Evolutionary conservation across 2,797 vertebrate genomes (phyloP).

Genomic region (Taeniopygia guttata): DNA sequence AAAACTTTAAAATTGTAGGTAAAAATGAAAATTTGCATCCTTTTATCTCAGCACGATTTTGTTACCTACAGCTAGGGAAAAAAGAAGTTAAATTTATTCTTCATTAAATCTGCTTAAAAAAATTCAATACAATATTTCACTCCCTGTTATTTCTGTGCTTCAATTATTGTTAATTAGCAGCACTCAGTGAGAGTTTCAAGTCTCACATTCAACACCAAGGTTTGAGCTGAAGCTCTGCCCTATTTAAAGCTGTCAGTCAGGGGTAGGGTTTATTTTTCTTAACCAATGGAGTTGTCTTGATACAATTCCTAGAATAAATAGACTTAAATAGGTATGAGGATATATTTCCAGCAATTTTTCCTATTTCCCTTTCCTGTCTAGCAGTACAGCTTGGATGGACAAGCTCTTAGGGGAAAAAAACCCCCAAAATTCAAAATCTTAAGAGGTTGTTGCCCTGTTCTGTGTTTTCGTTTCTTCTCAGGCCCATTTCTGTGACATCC

Average conservation of each 20-base stretch:
- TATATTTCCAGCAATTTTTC: neutral
- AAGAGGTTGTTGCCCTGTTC: neutral
- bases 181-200: neutral
- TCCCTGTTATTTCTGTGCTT: neutral
- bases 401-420: neutral
- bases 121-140: neutral
- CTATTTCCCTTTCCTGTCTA: slow-evolving; percentile 23
- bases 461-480: neutral
- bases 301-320: neutral
- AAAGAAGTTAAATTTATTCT: neutral
- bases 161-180: slow-evolving; percentile 28
- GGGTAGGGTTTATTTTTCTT: slow-evolving; percentile 9
- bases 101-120: neutral
- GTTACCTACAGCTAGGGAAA: neutral
- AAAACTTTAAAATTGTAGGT: neutral
- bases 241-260: slow-evolving; percentile 38
- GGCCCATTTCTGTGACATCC: neutral
- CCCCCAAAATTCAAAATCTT: neutral
- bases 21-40: neutral
- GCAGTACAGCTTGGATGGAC: neutral
- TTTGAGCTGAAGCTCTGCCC: neutral
- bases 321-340: neutral
- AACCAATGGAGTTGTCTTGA: neutral
- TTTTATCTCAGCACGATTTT: neutral
- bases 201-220: neutral